Conservation (phyloP, 92 coral and sea anemone species). For the Palythoa grandis region DNA sequence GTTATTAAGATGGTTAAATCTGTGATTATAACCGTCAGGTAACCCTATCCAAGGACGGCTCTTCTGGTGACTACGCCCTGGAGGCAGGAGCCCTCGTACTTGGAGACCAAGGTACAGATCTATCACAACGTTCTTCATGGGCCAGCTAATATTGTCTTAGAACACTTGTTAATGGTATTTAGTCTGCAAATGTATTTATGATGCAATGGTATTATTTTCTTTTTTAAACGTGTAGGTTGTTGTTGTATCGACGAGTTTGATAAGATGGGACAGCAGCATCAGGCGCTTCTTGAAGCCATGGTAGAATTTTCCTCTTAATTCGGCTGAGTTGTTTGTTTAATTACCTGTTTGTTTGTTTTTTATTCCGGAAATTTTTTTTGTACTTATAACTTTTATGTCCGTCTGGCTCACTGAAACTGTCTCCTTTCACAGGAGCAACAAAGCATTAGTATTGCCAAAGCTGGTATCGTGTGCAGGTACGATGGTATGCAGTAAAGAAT, state of each 20-base stretch:
- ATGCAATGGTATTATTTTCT: neutral
- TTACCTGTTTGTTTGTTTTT: neutral
- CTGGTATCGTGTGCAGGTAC: slow-evolving; percentile 98
- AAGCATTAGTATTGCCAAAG: slow-evolving; percentile 97
- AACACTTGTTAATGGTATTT: neutral
- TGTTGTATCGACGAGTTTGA: slow-evolving; percentile 99
- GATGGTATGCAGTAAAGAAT: neutral
- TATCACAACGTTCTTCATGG: neutral
- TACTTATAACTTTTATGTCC: neutral
- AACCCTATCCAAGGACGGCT: slow-evolving; percentile 87
- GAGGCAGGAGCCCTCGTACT: slow-evolving; percentile 97
- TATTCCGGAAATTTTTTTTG: neutral
- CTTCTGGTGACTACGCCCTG: slow-evolving; percentile 93
- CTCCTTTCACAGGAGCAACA: slow-evolving; percentile 82
- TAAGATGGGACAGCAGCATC: slow-evolving; percentile 96
- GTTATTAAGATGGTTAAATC: no score
- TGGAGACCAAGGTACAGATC: slow-evolving; percentile 85
- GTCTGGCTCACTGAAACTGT: neutral
- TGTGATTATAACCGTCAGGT: slow-evolving; percentile 55
- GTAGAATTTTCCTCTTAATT: slow-evolving; percentile 41
- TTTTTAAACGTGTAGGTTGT: slow-evolving; percentile 65
- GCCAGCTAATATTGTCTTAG: no score
- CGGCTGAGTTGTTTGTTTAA: neutral
- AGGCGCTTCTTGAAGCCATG: slow-evolving; percentile 97
- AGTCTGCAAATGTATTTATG: neutral